These are phyloP conservation scores for Eulemur coronatus DNA, from an alignment of 2,797 vertebrate species.

Conservation along the genomic window DNA sequence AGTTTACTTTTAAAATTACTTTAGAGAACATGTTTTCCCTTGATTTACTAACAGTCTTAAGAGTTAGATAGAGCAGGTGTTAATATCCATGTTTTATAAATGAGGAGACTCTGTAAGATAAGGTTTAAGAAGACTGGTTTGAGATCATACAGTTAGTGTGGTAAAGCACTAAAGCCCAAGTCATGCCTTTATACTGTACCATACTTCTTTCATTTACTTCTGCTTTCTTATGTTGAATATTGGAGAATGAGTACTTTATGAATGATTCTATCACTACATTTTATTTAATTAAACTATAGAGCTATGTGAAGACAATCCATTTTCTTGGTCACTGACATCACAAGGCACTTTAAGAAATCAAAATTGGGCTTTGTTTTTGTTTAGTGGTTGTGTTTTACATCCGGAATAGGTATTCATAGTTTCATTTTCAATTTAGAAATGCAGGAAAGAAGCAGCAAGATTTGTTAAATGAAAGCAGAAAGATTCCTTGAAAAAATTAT, in stretches of 20 bases:
- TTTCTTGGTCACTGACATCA: conserved; percentile 13
- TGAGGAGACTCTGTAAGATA: not conserved
- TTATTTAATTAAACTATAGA: conserved; percentile 2
- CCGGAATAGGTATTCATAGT: not conserved
- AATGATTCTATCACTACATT: not conserved
- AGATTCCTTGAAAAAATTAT: not conserved
- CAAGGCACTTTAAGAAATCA: not conserved
- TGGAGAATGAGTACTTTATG: not conserved
- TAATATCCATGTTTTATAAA: not conserved
- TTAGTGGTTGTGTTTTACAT: not conserved
- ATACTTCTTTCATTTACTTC: not conserved
- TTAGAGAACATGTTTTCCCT: not conserved
- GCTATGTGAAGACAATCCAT: not conserved
- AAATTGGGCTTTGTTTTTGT: not conserved
- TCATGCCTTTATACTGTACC: not conserved
- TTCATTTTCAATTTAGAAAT: conserved; percentile 52
- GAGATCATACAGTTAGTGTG: not conserved
- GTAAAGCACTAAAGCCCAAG: not conserved
- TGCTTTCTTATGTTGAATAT: not conserved
- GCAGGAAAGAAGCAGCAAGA: not conserved
- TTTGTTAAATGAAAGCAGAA: conserved; percentile 31
- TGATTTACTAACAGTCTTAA: conserved; percentile 14
- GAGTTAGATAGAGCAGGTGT: not conserved
- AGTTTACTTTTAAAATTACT: not conserved
- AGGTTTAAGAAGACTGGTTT: not conserved